phyloP scores from a whole-genome alignment of 2,888 invertebrate species.

The Phortica magna region DNA sequence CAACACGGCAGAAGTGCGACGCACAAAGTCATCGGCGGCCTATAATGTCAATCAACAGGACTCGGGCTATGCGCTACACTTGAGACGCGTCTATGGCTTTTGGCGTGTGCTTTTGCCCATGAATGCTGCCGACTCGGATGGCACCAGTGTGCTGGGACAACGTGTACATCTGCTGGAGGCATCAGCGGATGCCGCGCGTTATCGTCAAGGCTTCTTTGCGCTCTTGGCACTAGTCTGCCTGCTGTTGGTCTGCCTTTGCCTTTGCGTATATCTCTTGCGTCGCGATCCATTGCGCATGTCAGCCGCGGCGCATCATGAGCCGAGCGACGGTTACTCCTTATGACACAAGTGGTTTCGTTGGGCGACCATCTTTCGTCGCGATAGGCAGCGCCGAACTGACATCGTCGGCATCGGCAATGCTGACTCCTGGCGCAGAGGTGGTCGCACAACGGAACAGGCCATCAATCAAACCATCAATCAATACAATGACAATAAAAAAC shows the following conservation, averaged over 20 bases:
- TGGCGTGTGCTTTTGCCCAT: slow-evolving; percentile 75
- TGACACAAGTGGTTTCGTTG: slow-evolving; percentile 78
- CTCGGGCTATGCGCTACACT: slow-evolving; percentile 70
- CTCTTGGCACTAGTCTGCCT: slow-evolving; percentile 75
- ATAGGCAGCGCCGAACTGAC: slow-evolving; percentile 43
- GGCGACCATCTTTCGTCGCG: slow-evolving; percentile 67
- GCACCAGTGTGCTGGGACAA: slow-evolving; percentile 59
- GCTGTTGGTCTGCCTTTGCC: slow-evolving; percentile 71
- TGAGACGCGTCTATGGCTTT: slow-evolving; percentile 75
- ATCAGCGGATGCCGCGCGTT: slow-evolving; percentile 74
- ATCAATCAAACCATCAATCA: not conserved
- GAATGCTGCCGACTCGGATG: slow-evolving; percentile 51
- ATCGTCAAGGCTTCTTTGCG: slow-evolving; percentile 77
- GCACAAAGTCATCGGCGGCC: not conserved
- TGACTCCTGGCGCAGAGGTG: slow-evolving; percentile 67
- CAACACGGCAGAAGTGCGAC: slow-evolving; percentile 6
- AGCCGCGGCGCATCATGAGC: too few species aligned
- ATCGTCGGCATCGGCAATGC: slow-evolving; percentile 58
- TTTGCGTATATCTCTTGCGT: slow-evolving; percentile 76
- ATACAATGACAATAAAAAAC: slow-evolving; percentile 49
- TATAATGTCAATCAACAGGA: slow-evolving; percentile 60
- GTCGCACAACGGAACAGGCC: slow-evolving; percentile 58
- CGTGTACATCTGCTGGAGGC: slow-evolving; percentile 69
- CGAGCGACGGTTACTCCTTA: slow-evolving; percentile 58
- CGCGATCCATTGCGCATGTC: slow-evolving; percentile 64